Base-by-base conservation (phyloP, 2,888 invertebrate genomes). In the Neoaliturus tenellus region DNA sequence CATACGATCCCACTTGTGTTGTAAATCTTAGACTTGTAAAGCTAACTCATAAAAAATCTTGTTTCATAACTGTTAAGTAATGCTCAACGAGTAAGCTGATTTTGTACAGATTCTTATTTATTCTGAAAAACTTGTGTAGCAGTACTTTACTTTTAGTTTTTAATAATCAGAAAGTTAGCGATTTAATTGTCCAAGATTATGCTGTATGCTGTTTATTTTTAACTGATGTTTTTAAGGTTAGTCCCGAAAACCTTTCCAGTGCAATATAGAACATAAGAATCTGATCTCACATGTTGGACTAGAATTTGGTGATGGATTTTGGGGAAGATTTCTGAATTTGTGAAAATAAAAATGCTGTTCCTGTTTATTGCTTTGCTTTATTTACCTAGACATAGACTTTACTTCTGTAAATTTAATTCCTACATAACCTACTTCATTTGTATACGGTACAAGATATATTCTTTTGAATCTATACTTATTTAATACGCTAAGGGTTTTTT, bases 281-380 rank as follows among this genome's bases (percentile, higher is more conserved):
- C 62, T 31, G 62, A 62, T 62, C 62, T 62, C 62, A 62, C 62
- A 4, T 20, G 28, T 62, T 62, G 62, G 62, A 28, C 62, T 62
- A 28, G 62, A 62, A 62, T 62, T 62, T 62, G 62, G 62, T 62
- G 62, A 62, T 62, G 62, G 62, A 25, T 62, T 62, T 51, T 62
- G 62, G 62, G 62, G 62, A 28, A 28, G 62, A 55, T 62, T 62
- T 62, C 17, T 28, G 25, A 62, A 62, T 17, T 17, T 62, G 62
- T 62, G 62, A 62, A 62, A 62, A 62, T 62, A 62, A 62, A 62
- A 62, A 17, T 28, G 20, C 51, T 23, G 23, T 51, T 20, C 23
- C 20, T 51, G 23, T 51, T 51, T 35, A 35, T 35, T 35, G 10
- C 35, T 35, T 35, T 35, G 6, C 35, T 10, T 35, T 4, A 35